Percentiles rank a stretch among this genome's conserved stretches.
These are phyloP conservation scores for Triplophysa dalaica DNA, from an alignment of 2,113 vertebrate species.

Conservation along the genomic window DNA sequence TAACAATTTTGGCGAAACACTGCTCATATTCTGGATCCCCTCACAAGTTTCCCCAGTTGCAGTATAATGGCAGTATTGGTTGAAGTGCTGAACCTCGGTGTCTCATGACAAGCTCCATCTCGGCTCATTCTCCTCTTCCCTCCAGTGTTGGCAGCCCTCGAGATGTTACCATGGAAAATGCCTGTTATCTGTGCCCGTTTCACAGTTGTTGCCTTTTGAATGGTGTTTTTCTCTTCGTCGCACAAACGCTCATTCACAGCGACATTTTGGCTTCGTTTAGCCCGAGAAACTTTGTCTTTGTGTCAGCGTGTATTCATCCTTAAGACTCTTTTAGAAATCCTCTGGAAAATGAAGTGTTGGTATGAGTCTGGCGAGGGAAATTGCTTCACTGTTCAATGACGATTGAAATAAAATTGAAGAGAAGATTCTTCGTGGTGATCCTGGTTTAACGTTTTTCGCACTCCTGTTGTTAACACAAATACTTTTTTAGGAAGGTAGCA, in stretches of 20 bases:
- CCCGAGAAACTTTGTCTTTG: not conserved
- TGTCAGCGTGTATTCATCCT: not conserved
- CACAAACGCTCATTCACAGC: conserved; percentile 32
- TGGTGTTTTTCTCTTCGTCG: conserved; percentile 14
- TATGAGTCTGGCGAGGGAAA: not conserved
- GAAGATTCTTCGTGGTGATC: not conserved
- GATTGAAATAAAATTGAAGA: not conserved
- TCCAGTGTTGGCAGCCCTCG: conserved; percentile 28
- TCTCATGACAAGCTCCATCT: conserved; percentile 32
- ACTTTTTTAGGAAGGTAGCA: not conserved
- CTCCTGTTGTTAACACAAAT: not conserved
- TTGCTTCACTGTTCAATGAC: not conserved
- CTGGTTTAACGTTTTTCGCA: not conserved
- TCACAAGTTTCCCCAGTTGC: conserved; percentile 29
- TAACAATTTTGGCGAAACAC: not conserved
- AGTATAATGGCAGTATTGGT: conserved; percentile 12
- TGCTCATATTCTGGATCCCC: conserved; percentile 10
- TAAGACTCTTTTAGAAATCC: not conserved
- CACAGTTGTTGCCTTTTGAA: conserved; percentile 25
- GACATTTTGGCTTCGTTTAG: not conserved
- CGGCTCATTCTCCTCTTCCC: conserved; percentile 6
- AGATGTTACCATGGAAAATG: conserved; percentile 36
- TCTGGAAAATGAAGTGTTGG: not conserved
- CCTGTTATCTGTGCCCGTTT: conserved; percentile 12
- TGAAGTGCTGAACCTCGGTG: conserved; percentile 17